Evolutionary conservation across 2,797 vertebrate species (phyloP).

Genomic region (Hozukius guyotensis): DNA sequence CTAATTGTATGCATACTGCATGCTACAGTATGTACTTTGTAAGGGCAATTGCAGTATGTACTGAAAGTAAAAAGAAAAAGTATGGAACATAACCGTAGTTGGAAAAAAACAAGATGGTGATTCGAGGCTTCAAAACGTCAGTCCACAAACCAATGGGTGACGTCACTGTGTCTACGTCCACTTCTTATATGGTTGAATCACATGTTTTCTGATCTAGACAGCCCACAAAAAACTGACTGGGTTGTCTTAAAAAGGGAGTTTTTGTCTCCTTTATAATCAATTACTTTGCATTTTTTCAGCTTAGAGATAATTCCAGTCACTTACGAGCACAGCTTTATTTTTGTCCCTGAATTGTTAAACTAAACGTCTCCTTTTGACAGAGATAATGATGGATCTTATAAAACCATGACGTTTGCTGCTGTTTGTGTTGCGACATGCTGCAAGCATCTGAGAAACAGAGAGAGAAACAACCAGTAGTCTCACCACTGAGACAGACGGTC

Average conservation of each 20-base stretch:
- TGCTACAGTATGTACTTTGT: accelerated
- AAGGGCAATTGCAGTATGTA: no score
- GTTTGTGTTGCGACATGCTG: background rate
- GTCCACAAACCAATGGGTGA: no score
- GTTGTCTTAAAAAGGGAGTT: no score
- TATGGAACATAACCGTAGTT: no score
- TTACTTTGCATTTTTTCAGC: background rate
- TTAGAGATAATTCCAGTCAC: background rate
- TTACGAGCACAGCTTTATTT: background rate
- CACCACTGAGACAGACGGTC: conserved; percentile 2
- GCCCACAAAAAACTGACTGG: no score
- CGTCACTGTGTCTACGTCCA: accelerated
- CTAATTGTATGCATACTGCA: no score
- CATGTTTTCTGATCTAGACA: no score
- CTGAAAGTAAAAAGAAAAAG: no score
- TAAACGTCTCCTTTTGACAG: background rate
- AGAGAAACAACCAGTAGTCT: background rate
- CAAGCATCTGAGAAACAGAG: background rate
- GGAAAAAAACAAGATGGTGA: accelerated
- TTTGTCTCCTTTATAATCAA: no score
- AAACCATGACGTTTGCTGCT: background rate
- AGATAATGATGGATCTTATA: background rate
- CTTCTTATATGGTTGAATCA: no score
- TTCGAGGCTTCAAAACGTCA: no score
- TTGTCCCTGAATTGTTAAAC: background rate